phyloP scores from a whole-genome alignment of 2,113 vertebrate genomes.

The Panthera tigris region DNA sequence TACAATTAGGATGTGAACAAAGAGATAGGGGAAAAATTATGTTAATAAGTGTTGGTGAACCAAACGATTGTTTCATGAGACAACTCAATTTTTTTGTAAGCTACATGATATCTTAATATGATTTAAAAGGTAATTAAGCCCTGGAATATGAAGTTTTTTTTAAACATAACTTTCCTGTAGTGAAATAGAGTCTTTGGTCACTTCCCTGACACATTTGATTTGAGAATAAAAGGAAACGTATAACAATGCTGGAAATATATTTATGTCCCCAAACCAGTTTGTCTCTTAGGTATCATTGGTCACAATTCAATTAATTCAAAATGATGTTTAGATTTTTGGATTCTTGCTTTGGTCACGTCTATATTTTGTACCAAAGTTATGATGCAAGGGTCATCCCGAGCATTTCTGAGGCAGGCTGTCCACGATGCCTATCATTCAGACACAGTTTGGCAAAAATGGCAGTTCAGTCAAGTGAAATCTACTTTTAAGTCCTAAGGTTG shows the following conservation, averaged over 20 bases:
- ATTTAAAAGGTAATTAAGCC: slow-evolving; percentile 24
- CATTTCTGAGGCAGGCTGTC: not conserved
- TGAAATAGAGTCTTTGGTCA: not conserved
- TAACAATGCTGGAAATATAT: not conserved
- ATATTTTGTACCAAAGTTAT: not conserved
- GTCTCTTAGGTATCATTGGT: not conserved
- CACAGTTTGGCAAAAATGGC: not conserved
- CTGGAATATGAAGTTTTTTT: not conserved
- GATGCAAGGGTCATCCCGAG: not conserved
- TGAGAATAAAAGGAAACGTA: slow-evolving; percentile 35
- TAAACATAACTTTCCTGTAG: not conserved
- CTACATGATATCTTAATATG: not conserved
- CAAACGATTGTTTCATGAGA: not conserved
- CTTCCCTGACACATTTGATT: slow-evolving; percentile 40
- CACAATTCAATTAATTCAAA: slow-evolving; percentile 42
- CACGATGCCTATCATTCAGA: not conserved
- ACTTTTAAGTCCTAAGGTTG: slow-evolving; percentile 56
- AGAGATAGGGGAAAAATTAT: not conserved
- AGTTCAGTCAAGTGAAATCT: slow-evolving; percentile 48
- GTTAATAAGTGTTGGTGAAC: not conserved
- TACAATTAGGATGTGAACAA: not conserved
- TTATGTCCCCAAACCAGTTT: not conserved
- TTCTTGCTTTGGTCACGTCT: not conserved
- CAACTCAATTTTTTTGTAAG: not conserved
- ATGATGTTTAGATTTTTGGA: slow-evolving; percentile 13